These are phyloP conservation scores for Hemichromis elongatus DNA, from an alignment of 2,113 vertebrate species.

Conservation along the genomic window DNA sequence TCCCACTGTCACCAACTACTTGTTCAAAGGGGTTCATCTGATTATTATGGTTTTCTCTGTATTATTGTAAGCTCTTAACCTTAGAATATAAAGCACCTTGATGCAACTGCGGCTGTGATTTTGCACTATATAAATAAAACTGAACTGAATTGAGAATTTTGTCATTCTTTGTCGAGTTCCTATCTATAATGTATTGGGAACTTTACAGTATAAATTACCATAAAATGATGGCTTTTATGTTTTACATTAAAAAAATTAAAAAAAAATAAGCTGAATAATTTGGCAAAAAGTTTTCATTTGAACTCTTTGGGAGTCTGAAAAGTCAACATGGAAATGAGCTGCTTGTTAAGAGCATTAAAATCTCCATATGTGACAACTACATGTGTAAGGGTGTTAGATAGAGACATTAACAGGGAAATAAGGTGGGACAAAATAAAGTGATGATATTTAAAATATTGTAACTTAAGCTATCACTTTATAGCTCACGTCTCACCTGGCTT, in stretches of 20 bases:
- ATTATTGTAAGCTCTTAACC: rapidly evolving
- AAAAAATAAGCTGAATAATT: rapidly evolving
- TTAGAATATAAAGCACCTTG: background rate
- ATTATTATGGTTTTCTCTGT: background rate
- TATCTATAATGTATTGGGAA: rapidly evolving
- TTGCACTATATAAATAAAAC: background rate
- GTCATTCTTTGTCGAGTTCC: background rate
- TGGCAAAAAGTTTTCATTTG: rapidly evolving
- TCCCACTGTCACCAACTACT: too few species aligned
- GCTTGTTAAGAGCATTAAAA: background rate
- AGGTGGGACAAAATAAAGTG: background rate
- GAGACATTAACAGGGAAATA: background rate
- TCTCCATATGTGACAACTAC: background rate
- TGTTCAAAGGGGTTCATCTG: too few species aligned
- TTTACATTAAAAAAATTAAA: background rate
- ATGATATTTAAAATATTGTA: background rate
- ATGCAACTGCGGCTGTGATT: background rate
- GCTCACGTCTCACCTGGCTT: background rate
- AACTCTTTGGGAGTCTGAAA: background rate
- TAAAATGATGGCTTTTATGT: background rate
- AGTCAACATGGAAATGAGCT: background rate
- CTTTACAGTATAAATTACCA: background rate
- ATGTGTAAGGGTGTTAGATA: background rate
- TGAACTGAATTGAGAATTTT: background rate
- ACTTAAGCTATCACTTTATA: background rate